These are phyloP conservation scores for Chydorus sphaericus DNA, from an alignment of 2,888 invertebrate species.

Conservation along the genomic window DNA sequence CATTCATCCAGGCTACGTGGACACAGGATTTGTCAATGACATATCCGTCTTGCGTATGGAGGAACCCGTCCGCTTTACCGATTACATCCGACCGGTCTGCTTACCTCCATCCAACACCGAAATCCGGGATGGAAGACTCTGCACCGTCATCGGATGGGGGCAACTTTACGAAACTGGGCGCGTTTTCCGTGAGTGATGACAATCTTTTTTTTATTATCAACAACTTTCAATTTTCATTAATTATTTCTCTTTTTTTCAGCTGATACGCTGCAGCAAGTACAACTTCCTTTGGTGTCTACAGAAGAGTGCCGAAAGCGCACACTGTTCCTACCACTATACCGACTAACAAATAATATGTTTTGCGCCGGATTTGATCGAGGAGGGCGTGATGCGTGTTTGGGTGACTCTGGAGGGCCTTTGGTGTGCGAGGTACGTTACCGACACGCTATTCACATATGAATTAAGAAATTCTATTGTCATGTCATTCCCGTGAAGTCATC, in stretches of 20 bases:
- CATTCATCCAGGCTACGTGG: slow-evolving; percentile 56
- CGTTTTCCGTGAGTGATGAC: slow-evolving; percentile 51
- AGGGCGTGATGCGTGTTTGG: slow-evolving; percentile 63
- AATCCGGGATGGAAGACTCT: slow-evolving; percentile 44
- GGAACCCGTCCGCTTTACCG: slow-evolving; percentile 40
- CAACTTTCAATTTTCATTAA: background rate
- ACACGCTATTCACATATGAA: background rate
- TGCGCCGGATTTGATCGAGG: slow-evolving; percentile 66
- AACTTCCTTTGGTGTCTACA: slow-evolving; percentile 61
- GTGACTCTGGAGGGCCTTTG: slow-evolving; percentile 64
- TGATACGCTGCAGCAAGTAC: slow-evolving; percentile 66
- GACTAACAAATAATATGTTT: slow-evolving; percentile 65
- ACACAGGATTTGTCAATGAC: slow-evolving; percentile 62
- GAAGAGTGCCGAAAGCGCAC: slow-evolving; percentile 59
- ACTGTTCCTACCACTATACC: slow-evolving; percentile 54
- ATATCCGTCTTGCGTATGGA: slow-evolving; percentile 51
- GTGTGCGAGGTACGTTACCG: slow-evolving; percentile 53
- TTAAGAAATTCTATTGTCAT: background rate
- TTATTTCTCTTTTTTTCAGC: slow-evolving; percentile 34
- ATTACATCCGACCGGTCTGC: slow-evolving; percentile 48
- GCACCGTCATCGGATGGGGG: slow-evolving; percentile 69
- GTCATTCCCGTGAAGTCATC: too few relatives aligned
- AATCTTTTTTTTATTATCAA: slow-evolving; percentile 10
- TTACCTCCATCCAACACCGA: slow-evolving; percentile 41
- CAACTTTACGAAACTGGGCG: slow-evolving; percentile 62